phyloP scores from a whole-genome alignment of 1,140 invertebrate species.

The Tribolium castaneum region DNA sequence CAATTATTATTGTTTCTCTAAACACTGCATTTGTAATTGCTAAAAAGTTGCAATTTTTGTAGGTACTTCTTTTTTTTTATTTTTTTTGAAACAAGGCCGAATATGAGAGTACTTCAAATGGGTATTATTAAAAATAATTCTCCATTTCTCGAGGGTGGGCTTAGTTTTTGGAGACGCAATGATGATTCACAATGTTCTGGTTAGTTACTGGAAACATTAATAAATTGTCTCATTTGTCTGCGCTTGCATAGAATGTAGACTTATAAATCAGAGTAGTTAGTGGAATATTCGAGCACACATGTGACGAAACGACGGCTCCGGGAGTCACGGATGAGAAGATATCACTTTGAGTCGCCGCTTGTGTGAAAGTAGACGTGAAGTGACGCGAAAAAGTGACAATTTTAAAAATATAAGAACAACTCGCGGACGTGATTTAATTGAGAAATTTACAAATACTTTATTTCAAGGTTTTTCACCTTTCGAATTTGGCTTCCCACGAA shows the following conservation, averaged over 20 bases:
- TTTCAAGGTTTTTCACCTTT: constrained; percentile 26
- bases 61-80: no score
- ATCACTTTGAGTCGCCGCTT: constrained; percentile 50
- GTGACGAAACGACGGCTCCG: constrained; percentile 46
- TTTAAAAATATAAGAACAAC: constrained; percentile 36
- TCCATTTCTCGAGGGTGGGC: not conserved
- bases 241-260: constrained; percentile 51
- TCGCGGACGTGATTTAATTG: not conserved
- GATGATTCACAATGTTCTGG: not conserved
- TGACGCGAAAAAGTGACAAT: constrained; percentile 48
- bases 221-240: constrained; percentile 53
- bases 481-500: constrained; percentile 8
- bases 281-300: constrained; percentile 34
- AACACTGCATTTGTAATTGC: no score
- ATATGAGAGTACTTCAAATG: no score
- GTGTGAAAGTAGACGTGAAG: constrained; percentile 5
- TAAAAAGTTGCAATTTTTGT: no score
- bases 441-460: not conserved
- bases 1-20: no score
- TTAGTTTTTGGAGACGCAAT: not conserved
- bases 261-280: constrained; percentile 55
- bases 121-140: no score
- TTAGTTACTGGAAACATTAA: constrained; percentile 32
- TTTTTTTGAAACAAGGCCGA: no score
- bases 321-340: constrained; percentile 46